Evolutionary conservation across 37 sponge, comb jelly and placozoan genomes (phyloP).

Genomic region (Spongilla lacustris): DNA sequence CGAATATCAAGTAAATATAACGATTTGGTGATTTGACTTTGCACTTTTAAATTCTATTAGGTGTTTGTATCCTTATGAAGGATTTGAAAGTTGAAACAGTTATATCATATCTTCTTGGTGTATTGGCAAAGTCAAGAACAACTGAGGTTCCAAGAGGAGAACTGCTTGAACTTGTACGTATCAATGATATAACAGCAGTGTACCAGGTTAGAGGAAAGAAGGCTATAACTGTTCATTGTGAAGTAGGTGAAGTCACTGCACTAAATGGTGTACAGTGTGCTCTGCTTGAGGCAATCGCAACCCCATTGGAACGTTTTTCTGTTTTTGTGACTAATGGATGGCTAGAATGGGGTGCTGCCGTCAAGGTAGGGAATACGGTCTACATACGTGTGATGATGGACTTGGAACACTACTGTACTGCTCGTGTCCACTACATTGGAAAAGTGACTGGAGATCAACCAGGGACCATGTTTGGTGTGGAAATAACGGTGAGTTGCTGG

Average conservation of each 20-base stretch:
- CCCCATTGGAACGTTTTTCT: background rate
- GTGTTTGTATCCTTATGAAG: background rate
- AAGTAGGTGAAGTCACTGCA: background rate
- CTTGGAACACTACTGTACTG: background rate
- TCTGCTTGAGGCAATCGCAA: constrained; percentile 27
- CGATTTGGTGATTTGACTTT: no score
- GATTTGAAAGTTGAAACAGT: background rate
- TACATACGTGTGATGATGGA: background rate
- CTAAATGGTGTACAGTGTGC: constrained; percentile 7
- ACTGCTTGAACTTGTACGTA: background rate
- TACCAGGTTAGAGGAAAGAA: background rate
- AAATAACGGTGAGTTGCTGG: constrained; percentile 31
- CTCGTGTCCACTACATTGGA: constrained; percentile 26
- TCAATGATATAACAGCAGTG: no score
- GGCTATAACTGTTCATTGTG: background rate
- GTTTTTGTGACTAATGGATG: background rate
- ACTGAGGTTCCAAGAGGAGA: background rate
- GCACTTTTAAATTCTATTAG: background rate
- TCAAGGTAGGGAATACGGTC: constrained; percentile 31
- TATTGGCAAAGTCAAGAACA: background rate
- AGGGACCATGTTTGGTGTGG: constrained; percentile 52
- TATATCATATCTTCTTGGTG: background rate
- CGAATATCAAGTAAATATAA: no score
- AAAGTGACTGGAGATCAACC: background rate
- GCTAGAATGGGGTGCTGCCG: constrained; percentile 18